phyloP scores from a whole-genome alignment of 2,113 vertebrate genomes.

The Pyrgilauda ruficollis region DNA sequence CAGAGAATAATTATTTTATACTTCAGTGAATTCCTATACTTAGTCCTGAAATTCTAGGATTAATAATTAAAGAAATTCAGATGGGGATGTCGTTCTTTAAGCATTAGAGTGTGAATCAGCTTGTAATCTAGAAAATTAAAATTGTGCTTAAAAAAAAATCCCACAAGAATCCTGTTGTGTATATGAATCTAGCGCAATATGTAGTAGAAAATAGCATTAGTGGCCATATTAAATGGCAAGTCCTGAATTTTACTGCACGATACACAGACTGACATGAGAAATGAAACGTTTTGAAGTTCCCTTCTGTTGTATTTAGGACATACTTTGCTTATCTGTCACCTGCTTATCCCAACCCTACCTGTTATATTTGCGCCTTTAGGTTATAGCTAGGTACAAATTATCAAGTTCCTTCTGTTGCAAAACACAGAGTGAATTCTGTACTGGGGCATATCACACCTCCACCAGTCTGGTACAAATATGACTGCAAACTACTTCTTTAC shows the following conservation, averaged over 20 bases:
- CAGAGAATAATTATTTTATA: neutral
- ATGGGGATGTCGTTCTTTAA: neutral
- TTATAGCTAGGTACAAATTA: neutral
- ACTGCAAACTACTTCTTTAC: neutral
- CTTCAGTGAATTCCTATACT: neutral
- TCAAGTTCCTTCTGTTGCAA: neutral
- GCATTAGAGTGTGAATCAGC: neutral
- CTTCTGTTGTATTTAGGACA: neutral
- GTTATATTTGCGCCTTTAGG: neutral
- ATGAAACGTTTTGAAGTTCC: neutral
- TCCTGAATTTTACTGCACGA: neutral
- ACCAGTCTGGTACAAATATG: neutral
- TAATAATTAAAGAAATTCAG: neutral
- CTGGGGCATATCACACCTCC: neutral
- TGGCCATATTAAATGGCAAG: neutral
- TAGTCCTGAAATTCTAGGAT: neutral
- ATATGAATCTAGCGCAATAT: neutral
- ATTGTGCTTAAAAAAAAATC: neutral
- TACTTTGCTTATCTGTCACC: neutral
- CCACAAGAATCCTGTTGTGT: neutral
- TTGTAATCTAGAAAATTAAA: neutral
- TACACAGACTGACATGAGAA: neutral
- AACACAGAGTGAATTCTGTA: neutral
- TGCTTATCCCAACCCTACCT: neutral
- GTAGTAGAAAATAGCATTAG: neutral